Conservation (phyloP, 2,888 invertebrate genomes). For the Drosophila demipolita region DNA sequence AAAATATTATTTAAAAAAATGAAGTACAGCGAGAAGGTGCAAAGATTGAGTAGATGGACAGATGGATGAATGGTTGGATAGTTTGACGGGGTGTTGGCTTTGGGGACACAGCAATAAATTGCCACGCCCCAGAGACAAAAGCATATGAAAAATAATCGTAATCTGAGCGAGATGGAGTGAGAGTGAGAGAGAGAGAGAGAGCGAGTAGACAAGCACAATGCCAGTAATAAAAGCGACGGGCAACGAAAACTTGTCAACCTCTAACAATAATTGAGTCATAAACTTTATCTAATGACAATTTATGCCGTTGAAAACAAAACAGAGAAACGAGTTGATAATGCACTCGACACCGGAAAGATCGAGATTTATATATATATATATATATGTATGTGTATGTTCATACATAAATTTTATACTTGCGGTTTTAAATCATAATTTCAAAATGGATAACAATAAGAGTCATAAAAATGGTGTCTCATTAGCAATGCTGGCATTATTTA, state of each 20-base stretch:
- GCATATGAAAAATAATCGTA: conserved; percentile 39
- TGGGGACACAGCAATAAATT: conserved; percentile 45
- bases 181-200: not conserved
- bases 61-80: conserved; percentile 7
- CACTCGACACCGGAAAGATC: conserved; percentile 55
- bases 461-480: conserved; percentile 64
- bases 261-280: conserved; percentile 78
- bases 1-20: conserved; percentile 37
- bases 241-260: conserved; percentile 71
- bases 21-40: conserved; percentile 23
- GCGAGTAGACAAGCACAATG: conserved; percentile 61
- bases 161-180: conserved; percentile 16
- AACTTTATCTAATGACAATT: conserved; percentile 79
- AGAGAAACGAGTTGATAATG: conserved; percentile 36
- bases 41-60: conserved; percentile 44
- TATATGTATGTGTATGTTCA: conserved; percentile 3
- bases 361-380: conserved; percentile 29
- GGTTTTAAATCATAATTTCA: conserved; percentile 71
- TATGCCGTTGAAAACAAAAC: conserved; percentile 71
- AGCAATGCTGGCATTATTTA: conserved; percentile 48
- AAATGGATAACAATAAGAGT: conserved; percentile 50
- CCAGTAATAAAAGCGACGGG: conserved; percentile 68
- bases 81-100: conserved; percentile 9
- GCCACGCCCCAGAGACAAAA: conserved; percentile 50
- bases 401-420: conserved; percentile 62